Conservation (phyloP, 2,888 invertebrate genomes). For the Drosophila setosimentum region DNA sequence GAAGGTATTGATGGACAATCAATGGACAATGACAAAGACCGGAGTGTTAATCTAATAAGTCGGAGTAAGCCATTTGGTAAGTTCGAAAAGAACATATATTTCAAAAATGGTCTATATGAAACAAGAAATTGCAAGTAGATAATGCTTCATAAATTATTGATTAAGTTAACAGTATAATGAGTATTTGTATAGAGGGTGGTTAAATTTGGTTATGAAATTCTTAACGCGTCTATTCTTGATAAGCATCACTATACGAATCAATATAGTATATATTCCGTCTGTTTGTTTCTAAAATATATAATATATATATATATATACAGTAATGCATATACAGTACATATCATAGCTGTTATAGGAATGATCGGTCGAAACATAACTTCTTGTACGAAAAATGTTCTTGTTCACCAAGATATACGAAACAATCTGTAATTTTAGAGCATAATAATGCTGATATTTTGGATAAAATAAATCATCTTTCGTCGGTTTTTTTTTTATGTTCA, state of each 20-base stretch:
- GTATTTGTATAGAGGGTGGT: neutral
- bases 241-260: neutral
- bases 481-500: neutral
- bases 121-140: too few relatives aligned
- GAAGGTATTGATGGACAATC: constrained; percentile 8
- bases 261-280: neutral
- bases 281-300: neutral
- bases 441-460: neutral
- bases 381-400: neutral
- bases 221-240: neutral
- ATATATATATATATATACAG: neutral
- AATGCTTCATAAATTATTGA: neutral
- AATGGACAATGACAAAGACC: constrained; percentile 38
- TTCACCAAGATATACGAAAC: neutral
- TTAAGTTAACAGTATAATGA: neutral
- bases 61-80: constrained; percentile 61
- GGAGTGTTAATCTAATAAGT: constrained; percentile 10
- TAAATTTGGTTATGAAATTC: neutral
- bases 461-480: neutral
- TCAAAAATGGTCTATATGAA: neutral
- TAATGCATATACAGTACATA: neutral
- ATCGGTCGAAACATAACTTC: neutral
- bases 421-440: neutral
- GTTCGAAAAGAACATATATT: constrained; percentile 1
- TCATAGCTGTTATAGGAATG: neutral